phyloP scores from a whole-genome alignment of 2,797 vertebrate species.

The Syngnathus rostellatus region DNA sequence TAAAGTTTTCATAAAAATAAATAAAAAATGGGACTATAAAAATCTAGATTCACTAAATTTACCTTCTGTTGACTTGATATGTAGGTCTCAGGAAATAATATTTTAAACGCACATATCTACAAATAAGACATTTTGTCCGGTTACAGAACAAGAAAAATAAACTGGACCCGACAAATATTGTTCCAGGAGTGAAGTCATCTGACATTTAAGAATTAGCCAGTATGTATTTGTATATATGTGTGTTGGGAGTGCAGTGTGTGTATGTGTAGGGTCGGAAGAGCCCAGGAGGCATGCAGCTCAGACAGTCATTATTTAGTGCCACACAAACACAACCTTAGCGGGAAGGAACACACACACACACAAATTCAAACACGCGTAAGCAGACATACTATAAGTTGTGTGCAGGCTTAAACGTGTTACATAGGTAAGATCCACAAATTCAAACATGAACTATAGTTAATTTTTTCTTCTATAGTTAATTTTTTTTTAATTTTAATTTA shows the following conservation, averaged over 20 bases:
- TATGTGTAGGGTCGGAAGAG: slow-evolving; percentile 38
- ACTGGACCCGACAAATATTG: slow-evolving; percentile 45
- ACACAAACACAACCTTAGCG: slow-evolving; percentile 49
- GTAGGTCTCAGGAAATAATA: not conserved
- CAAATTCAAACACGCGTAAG: not conserved
- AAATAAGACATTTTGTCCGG: not conserved
- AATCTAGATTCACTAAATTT: not conserved
- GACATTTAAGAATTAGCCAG: slow-evolving; percentile 72
- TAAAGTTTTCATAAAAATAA: not conserved
- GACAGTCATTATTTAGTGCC: slow-evolving; percentile 68
- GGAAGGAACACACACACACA: slow-evolving; percentile 13
- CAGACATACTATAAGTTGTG: slow-evolving; percentile 12
- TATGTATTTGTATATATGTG: slow-evolving; percentile 5
- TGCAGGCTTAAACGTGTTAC: slow-evolving; percentile 3
- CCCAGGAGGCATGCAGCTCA: slow-evolving; percentile 56
- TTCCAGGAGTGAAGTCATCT: slow-evolving; percentile 62
- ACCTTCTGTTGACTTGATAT: not conserved
- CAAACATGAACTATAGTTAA: too few relatives aligned
- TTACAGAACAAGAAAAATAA: slow-evolving; percentile 15
- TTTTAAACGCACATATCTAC: slow-evolving; percentile 1
- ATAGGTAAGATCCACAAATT: slow-evolving; percentile 26
- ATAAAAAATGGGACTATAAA: too few relatives aligned
- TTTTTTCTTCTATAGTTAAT: too few relatives aligned
- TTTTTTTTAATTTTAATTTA: too few relatives aligned
- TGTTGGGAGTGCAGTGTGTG: slow-evolving; percentile 15